A percentile compares a stretch with the other conserved stretches of the same genome.
Conservation (phyloP, 2,888 invertebrate species). For the Craniophora ligustri region DNA sequence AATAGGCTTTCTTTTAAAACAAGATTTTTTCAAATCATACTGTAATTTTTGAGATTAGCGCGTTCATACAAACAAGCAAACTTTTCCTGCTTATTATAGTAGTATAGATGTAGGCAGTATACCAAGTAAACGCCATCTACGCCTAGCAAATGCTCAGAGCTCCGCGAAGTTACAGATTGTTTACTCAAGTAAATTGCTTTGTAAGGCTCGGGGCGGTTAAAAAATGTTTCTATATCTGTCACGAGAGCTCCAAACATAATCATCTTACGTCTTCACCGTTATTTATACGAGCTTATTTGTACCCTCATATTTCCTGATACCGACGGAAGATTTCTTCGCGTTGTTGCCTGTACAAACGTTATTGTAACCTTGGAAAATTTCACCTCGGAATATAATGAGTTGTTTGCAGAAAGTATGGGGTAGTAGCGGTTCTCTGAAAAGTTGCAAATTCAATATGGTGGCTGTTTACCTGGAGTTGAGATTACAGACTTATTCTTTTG, state of each 20-base stretch:
- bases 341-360: slow-evolving; percentile 36
- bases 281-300: slow-evolving; percentile 46
- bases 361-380: slow-evolving; percentile 23
- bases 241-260: slow-evolving; percentile 63
- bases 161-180: slow-evolving; percentile 70
- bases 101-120: no score
- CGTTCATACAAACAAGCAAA: no score
- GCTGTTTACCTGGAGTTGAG: background rate
- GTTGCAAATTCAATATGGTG: background rate
- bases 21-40: no score
- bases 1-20: no score
- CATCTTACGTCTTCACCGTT: slow-evolving; percentile 61
- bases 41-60: no score
- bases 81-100: no score
- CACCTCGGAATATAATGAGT: background rate
- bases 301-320: slow-evolving; percentile 34
- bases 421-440: background rate
- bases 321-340: slow-evolving; percentile 19
- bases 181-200: slow-evolving; percentile 83
- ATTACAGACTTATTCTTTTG: no score
- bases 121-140: slow-evolving; percentile 20
- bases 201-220: slow-evolving; percentile 76
- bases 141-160: slow-evolving; percentile 52
- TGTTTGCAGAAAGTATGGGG: background rate
- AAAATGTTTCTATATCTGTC: slow-evolving; percentile 77